phyloP scores from a whole-genome alignment of 2,888 invertebrate species.

The Alsophila aescularia region DNA sequence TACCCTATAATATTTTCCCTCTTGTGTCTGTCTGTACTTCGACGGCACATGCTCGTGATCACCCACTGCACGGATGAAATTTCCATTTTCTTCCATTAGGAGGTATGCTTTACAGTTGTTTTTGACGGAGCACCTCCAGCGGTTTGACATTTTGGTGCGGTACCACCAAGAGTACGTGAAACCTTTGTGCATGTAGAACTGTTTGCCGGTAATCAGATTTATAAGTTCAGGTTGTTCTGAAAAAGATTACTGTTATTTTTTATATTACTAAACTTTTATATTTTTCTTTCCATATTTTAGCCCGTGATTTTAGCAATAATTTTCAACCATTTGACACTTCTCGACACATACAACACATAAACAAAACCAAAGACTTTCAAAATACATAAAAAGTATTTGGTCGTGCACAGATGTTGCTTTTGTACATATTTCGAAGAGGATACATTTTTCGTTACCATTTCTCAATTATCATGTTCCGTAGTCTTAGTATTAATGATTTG shows the following conservation, averaged over 20 bases:
- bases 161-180: constrained; percentile 41
- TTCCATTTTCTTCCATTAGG: constrained; percentile 19
- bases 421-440: too few species aligned
- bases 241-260: neutral
- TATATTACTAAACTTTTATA: too few species aligned
- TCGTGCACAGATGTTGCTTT: too few species aligned
- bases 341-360: too few species aligned
- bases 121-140: constrained; percentile 38
- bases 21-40: constrained; percentile 20
- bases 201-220: constrained; percentile 17
- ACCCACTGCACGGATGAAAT: constrained; percentile 18
- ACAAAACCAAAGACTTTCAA: too few species aligned
- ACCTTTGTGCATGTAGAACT: constrained; percentile 38
- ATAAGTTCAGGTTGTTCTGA: neutral
- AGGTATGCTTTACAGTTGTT: constrained; percentile 36
- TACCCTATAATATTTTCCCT: neutral
- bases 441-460: too few species aligned
- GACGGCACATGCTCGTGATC: constrained; percentile 34
- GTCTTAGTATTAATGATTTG: too few species aligned
- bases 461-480: too few species aligned
- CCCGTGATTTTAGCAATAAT: too few species aligned
- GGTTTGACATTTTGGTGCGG: constrained; percentile 15
- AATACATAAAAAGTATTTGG: too few species aligned
- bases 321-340: too few species aligned
- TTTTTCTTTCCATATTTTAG: too few species aligned